These are phyloP conservation scores for Andrena marginata DNA, from an alignment of 2,888 invertebrate genomes.

Conservation along the genomic window DNA sequence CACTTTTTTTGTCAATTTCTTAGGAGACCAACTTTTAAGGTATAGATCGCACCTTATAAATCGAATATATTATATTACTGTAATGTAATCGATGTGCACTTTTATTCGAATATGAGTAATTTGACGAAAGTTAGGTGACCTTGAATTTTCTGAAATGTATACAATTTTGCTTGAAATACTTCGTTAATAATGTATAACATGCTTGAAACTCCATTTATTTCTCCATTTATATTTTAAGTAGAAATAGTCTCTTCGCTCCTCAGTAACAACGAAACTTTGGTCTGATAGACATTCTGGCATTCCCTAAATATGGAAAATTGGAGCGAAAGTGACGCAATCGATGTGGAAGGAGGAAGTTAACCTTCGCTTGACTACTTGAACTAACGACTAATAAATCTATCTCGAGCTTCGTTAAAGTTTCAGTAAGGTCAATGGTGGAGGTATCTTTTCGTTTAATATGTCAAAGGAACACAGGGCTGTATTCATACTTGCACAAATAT, in stretches of 20 bases:
- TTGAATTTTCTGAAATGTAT: too few relatives aligned
- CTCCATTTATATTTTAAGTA: too few relatives aligned
- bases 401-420: slow-evolving; percentile 7
- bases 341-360: not conserved
- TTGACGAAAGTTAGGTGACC: too few relatives aligned
- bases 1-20: too few relatives aligned
- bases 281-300: not conserved
- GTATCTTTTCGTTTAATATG: not conserved
- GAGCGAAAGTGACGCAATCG: not conserved
- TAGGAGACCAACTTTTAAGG: too few relatives aligned
- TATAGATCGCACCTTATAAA: too few relatives aligned
- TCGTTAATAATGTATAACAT: too few relatives aligned
- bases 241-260: not conserved
- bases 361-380: not conserved
- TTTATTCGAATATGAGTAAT: too few relatives aligned
- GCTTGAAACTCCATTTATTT: too few relatives aligned
- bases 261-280: not conserved
- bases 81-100: too few relatives aligned
- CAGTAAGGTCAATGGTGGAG: not conserved
- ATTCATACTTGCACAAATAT: not conserved
- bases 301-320: slow-evolving; percentile 3
- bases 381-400: slow-evolving; percentile 10
- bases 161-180: too few relatives aligned
- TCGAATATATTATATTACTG: too few relatives aligned
- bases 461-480: not conserved